Conservation (phyloP, 1,140 invertebrate genomes). For the Mya arenaria region DNA sequence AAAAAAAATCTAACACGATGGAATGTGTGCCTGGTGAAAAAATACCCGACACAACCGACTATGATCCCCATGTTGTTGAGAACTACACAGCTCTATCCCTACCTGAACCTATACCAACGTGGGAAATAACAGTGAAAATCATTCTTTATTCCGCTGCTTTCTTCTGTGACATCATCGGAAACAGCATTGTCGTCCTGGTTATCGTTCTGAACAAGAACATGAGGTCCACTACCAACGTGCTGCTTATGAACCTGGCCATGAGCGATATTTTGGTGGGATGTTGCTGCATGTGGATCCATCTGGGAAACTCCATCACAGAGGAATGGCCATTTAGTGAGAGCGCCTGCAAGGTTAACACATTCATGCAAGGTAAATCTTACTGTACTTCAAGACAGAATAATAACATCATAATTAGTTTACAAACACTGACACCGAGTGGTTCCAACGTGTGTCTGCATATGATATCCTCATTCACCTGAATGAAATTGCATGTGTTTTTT, state of each 20-base stretch:
- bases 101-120: slow-evolving; percentile 33
- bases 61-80: slow-evolving; percentile 16
- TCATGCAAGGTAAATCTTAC: slow-evolving; percentile 80
- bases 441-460: no score
- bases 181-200: slow-evolving; percentile 67
- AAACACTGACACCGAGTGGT: no score
- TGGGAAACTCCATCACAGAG: slow-evolving; percentile 73
- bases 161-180: slow-evolving; percentile 65
- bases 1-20: background rate
- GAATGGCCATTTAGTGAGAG: slow-evolving; percentile 79
- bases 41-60: background rate
- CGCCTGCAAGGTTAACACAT: slow-evolving; percentile 82
- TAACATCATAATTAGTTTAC: no score
- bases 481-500: no score
- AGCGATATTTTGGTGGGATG: slow-evolving; percentile 90
- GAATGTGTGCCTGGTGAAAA: slow-evolving; percentile 17
- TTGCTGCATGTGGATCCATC: slow-evolving; percentile 82
- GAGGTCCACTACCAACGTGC: slow-evolving; percentile 87
- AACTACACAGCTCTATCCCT: slow-evolving; percentile 1
- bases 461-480: no score
- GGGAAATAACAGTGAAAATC: slow-evolving; percentile 66
- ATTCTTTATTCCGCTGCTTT: slow-evolving; percentile 67
- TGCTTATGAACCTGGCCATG: slow-evolving; percentile 94
- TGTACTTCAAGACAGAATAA: no score
- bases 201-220: slow-evolving; percentile 64